Evolutionary conservation across 2,113 vertebrate species (phyloP), one percentile per base, ranked within the genome.

Genomic region (Austrofundulus limnaeus): DNA sequence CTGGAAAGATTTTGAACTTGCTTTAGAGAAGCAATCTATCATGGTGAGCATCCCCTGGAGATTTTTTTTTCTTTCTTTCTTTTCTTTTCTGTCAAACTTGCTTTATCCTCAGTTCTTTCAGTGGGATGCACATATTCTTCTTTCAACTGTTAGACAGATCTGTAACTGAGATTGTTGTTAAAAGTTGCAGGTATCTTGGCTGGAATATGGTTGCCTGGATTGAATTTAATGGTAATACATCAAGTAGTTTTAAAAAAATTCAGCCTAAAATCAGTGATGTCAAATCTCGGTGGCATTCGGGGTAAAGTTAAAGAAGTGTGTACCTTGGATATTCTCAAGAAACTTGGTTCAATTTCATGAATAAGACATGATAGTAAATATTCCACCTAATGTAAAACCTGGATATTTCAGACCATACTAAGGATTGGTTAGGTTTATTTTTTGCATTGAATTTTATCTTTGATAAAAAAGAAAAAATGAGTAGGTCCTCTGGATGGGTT

Each of bases 1-100:
- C n/a, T 39, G 66, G 46, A 49, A 47, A 50, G 57, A 41, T 54
- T 68, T 70, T 24, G 48, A 66, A 72, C 16, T 38, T 46, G 39
- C 41, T 53, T 57, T 34, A 65, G 55, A 65, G 7, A 51, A 24
- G 24, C 17, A 37, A 52, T 71, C 28, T 53, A 31, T 67, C 34
- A 47, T 41, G 23, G 23, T 7, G 14, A 48, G 21, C 21, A 11
- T 45, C 28, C 31, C 20, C 11, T 8, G 1, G 1, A 15, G 23
- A 6, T 65, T 51, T 21, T 25, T 61, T 56, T 8, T 58, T 42
- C 54, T 41, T 39, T 4, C 16, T 16, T 28, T 34, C 37, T 4
- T 19, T 50, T 63, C 4, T 24, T 46, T 28, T n/a, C 37, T 43
- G 31, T 43, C 50, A 54, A 9, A 47, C 37, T 41, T 25, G 34